Percentiles rank a stretch among this genome's conserved stretches.
Evolutionary conservation across 2,888 invertebrate genomes (phyloP).

Genomic region (Chloromyia formosa): DNA sequence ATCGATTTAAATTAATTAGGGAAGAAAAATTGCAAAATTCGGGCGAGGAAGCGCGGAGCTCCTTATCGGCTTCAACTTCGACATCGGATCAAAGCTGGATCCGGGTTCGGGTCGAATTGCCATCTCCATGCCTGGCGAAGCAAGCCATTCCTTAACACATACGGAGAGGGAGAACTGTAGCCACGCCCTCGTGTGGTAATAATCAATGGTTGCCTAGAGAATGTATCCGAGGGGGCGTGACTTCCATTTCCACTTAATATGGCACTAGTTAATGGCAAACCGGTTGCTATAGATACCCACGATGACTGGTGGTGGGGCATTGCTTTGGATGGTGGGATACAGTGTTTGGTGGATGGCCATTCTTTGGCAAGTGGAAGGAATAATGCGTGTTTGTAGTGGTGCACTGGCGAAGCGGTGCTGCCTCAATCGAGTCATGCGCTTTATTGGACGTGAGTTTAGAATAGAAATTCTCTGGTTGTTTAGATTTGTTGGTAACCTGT

Average conservation of each 20-base stretch:
- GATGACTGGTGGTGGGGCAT: neutral
- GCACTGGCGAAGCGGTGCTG: too few species aligned
- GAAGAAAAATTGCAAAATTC: constrained; percentile 29
- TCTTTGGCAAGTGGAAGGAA: neutral
- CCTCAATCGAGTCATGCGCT: neutral
- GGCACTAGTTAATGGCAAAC: neutral
- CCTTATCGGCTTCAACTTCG: constrained; percentile 31
- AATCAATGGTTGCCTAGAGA: constrained; percentile 5
- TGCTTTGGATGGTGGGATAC: constrained; percentile 5
- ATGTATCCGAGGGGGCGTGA: constrained; percentile 2
- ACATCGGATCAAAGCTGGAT: constrained; percentile 31
- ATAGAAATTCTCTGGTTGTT: neutral
- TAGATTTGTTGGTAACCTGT: too few species aligned
- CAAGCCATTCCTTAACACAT: neutral
- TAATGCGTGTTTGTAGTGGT: neutral
- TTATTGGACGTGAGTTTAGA: neutral
- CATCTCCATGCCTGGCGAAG: neutral
- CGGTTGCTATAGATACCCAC: constrained; percentile 36
- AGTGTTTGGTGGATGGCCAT: neutral
- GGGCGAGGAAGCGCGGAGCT: constrained; percentile 20
- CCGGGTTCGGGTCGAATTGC: constrained; percentile 12
- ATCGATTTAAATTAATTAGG: constrained; percentile 50
- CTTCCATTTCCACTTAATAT: neutral
- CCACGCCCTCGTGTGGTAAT: constrained; percentile 8
- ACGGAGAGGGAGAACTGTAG: neutral